Conservation (phyloP, 2,888 invertebrate species). For the Orchesella flavescens region DNA sequence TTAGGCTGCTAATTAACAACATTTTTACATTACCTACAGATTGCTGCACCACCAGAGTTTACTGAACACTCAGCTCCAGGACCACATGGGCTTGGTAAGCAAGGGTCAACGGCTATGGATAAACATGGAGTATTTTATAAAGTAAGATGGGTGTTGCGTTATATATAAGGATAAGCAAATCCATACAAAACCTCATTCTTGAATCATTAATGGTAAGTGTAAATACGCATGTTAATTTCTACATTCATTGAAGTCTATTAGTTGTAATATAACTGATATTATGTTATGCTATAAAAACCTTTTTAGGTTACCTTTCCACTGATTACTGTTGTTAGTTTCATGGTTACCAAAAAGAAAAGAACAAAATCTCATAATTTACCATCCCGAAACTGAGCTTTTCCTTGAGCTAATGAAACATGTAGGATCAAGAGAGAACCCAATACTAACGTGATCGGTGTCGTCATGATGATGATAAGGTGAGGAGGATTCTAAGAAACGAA, state of each 20-base stretch:
- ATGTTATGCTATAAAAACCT: neutral
- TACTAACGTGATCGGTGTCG: conserved; percentile 41
- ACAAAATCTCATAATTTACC: conserved; percentile 23
- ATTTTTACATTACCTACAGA: conserved; percentile 56
- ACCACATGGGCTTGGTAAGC: conserved; percentile 72
- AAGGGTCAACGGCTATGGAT: conserved; percentile 69
- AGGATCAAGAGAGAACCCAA: conserved; percentile 60
- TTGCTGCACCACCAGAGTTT: conserved; percentile 68
- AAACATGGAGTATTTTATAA: neutral
- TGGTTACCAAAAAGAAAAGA: neutral
- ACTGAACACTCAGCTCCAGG: conserved; percentile 72
- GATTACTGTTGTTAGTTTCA: conserved; percentile 8
- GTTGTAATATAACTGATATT: no score
- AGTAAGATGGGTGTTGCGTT: neutral
- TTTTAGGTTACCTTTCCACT: no score
- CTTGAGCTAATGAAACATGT: conserved; percentile 54
- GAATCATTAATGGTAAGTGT: no score
- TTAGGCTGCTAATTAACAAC: no score
- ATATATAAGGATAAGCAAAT: no score
- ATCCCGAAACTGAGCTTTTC: conserved; percentile 52
- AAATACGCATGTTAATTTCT: no score
- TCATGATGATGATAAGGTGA: conserved; percentile 38
- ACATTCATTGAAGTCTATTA: no score
- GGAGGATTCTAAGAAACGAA: conserved; percentile 34
- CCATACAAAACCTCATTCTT: no score